Percentiles rank a stretch among this genome's conserved stretches.
These are phyloP conservation scores for Acleris sparsana DNA, from an alignment of 2,888 invertebrate genomes.

Conservation along the genomic window DNA sequence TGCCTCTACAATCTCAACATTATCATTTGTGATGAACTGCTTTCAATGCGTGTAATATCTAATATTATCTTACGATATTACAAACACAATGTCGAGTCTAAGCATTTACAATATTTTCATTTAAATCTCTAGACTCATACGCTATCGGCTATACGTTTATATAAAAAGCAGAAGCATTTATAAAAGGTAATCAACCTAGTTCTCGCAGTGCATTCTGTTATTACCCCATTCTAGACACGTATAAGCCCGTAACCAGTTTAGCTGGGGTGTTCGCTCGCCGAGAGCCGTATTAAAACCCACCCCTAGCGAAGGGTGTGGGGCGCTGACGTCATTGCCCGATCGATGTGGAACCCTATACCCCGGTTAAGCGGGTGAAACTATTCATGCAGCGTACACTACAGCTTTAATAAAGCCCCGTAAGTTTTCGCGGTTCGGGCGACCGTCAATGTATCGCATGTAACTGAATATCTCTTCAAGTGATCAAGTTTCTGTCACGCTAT, in stretches of 20 bases:
- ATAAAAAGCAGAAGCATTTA: conserved; percentile 7
- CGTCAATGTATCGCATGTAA: conserved; percentile 24
- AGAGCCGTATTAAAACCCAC: conserved; percentile 43
- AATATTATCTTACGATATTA: too few relatives aligned
- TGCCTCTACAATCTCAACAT: too few relatives aligned
- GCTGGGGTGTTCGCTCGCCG: conserved; percentile 38
- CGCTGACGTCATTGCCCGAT: conserved; percentile 54
- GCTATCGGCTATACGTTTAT: neutral
- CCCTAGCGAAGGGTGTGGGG: conserved; percentile 37
- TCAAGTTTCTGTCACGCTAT: conserved; percentile 26
- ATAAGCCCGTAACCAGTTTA: conserved; percentile 19
- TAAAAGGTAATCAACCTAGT: conserved; percentile 27
- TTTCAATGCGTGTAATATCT: too few relatives aligned
- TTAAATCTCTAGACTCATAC: neutral
- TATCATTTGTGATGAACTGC: too few relatives aligned
- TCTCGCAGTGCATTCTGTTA: conserved; percentile 21
- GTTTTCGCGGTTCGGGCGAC: conserved; percentile 3
- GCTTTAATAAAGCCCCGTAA: conserved; percentile 5
- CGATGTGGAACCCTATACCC: conserved; percentile 49
- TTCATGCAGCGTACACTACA: conserved; percentile 16
- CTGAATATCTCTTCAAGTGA: conserved; percentile 7
- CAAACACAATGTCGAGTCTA: too few relatives aligned
- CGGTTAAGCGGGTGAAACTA: neutral
- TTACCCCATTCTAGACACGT: conserved; percentile 26
- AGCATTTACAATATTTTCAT: too few relatives aligned